Evolutionary conservation across 1,140 invertebrate genomes (phyloP).

Genomic region (Lordiphosa stackelbergi): DNA sequence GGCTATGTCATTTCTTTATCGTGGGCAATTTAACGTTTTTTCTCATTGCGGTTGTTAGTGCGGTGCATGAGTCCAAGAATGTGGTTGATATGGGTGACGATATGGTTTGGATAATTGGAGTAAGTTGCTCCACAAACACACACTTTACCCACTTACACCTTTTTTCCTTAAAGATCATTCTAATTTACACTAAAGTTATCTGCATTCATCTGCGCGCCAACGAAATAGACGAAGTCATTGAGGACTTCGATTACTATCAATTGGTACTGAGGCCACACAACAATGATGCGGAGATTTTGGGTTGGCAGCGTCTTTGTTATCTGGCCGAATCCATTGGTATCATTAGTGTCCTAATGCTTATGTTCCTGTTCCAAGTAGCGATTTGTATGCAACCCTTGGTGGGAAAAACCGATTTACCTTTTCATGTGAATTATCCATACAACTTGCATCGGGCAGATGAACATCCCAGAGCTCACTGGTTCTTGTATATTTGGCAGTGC

Average conservation of each 20-base stretch:
- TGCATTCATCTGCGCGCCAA: constrained; percentile 19
- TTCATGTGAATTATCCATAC: constrained; percentile 40
- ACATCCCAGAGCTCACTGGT: constrained; percentile 24
- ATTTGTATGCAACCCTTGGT: constrained; percentile 45
- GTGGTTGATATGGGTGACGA: constrained; percentile 50
- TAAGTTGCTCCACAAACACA: constrained; percentile 1
- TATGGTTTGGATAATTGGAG: constrained; percentile 47
- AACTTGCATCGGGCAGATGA: constrained; percentile 26
- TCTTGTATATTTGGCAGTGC: constrained; percentile 36
- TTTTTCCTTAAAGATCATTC: constrained; percentile 10
- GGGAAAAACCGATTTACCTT: constrained; percentile 26
- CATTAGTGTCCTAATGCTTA: constrained; percentile 7
- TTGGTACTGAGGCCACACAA: constrained; percentile 6
- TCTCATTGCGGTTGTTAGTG: constrained; percentile 16
- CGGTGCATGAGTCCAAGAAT: constrained; percentile 36
- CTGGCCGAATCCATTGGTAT: constrained; percentile 26
- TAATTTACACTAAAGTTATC: constrained; percentile 33
- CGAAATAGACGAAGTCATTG: constrained; percentile 49
- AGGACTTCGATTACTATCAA: constrained; percentile 41
- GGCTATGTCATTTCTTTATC: constrained; percentile 18
- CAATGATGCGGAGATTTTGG: constrained; percentile 21
- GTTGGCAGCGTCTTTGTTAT: constrained; percentile 44
- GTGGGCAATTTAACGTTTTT: constrained; percentile 26
- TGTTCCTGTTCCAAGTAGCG: constrained; percentile 39
- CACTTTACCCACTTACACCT: neutral